Conservation (phyloP, 1,140 invertebrate species). For the Aphaenogaster floridana region DNA sequence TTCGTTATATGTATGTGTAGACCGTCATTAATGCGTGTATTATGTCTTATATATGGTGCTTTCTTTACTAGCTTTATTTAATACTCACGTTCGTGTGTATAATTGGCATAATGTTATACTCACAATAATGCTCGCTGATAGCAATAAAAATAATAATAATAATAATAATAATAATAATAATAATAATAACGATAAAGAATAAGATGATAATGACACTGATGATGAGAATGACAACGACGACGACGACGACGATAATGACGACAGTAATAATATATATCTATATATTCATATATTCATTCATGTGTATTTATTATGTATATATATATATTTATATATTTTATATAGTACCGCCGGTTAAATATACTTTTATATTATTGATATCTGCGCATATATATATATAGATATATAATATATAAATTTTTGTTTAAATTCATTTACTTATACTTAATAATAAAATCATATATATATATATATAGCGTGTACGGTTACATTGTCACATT, state of each 20-base stretch:
- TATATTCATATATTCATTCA: conserved; percentile 56
- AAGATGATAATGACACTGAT: conserved; percentile 65
- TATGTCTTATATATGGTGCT: conserved; percentile 56
- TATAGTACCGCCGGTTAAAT: conserved; percentile 80
- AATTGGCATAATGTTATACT: conserved; percentile 62
- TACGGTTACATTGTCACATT: conserved; percentile 71
- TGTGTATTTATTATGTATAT: conserved; percentile 44
- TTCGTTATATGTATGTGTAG: conserved; percentile 48
- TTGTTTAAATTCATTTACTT: conserved; percentile 73
- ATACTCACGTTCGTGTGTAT: conserved; percentile 39
- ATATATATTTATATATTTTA: conserved; percentile 68
- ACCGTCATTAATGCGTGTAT: conserved; percentile 50
- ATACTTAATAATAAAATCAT: conserved; percentile 66
- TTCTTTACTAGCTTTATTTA: conserved; percentile 60
- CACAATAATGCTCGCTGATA: conserved; percentile 56
- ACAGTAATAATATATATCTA: conserved; percentile 57
- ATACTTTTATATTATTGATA: conserved; percentile 82
- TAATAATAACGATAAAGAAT: conserved; percentile 59
- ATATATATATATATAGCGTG: conserved; percentile 60
- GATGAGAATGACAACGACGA: conserved; percentile 55
- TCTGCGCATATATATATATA: conserved; percentile 71
- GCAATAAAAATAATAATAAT: conserved; percentile 67
- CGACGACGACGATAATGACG: conserved; percentile 27
- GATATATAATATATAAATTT: conserved; percentile 75
- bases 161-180: conserved; percentile 64